Percentiles rank a stretch among this genome's conserved stretches.
Evolutionary conservation across 2,797 vertebrate species (phyloP).

Genomic region (Chlorospingus flavigularis): DNA sequence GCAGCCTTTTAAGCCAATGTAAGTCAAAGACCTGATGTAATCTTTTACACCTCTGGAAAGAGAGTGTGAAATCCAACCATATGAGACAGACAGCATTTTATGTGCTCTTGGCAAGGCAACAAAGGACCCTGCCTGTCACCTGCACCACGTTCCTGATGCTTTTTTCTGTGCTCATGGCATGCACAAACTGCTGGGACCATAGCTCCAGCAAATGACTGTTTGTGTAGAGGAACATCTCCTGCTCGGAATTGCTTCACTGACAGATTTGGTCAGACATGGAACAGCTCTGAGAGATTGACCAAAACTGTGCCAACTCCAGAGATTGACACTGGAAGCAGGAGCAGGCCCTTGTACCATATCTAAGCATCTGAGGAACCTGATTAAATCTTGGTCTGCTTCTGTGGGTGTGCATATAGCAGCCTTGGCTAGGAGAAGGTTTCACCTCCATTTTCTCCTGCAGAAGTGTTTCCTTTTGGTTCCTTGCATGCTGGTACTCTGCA

Average conservation of each 20-base stretch:
- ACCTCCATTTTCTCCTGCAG: not conserved
- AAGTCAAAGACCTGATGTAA: not conserved
- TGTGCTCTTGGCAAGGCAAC: not conserved
- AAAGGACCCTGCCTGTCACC: not conserved
- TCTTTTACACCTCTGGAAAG: not conserved
- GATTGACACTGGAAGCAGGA: not conserved
- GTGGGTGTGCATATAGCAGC: not conserved
- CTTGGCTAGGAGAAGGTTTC: not conserved
- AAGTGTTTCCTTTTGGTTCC: not conserved
- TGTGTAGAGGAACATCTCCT: not conserved
- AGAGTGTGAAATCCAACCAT: not conserved
- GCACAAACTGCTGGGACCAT: not conserved
- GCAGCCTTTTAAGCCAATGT: not conserved
- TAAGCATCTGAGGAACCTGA: not conserved
- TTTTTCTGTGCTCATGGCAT: accelerated
- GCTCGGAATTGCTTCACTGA: not conserved
- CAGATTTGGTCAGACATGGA: accelerated
- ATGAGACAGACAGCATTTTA: not conserved
- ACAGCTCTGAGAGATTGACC: not conserved
- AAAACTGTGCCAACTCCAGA: not conserved
- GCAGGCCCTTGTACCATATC: not conserved
- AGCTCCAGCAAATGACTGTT: not conserved
- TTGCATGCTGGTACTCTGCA: not conserved
- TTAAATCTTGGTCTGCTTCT: not conserved
- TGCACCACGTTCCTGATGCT: not conserved